A percentile compares a stretch with the other conserved stretches of the same genome.
phyloP scores from a whole-genome alignment of 2,888 invertebrate genomes.

The Drosophila affinis region DNA sequence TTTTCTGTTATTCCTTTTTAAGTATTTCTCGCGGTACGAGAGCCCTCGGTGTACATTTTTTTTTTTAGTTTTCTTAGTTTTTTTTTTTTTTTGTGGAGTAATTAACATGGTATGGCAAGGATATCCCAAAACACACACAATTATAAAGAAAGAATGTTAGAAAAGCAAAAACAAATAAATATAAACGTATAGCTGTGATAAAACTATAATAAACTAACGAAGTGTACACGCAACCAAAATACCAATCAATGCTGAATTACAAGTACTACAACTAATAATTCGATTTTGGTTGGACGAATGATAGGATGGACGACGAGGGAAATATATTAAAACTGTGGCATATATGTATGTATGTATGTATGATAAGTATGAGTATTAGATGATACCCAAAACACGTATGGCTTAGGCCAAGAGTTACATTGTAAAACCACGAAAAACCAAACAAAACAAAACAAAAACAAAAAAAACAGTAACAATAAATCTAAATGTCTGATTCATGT shows the following conservation, averaged over 20 bases:
- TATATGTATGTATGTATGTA: slow-evolving; percentile 36
- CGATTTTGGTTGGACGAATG: slow-evolving; percentile 43
- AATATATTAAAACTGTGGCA: slow-evolving; percentile 15
- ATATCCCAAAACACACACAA: slow-evolving; percentile 22
- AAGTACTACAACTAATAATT: slow-evolving; percentile 37
- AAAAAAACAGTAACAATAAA: slow-evolving; percentile 69
- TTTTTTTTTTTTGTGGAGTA: slow-evolving; percentile 12
- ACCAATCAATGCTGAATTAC: slow-evolving; percentile 60
- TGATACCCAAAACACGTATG: slow-evolving; percentile 50
- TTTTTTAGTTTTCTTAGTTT: background rate
- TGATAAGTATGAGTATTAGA: slow-evolving; percentile 37
- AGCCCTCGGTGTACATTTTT: slow-evolving; percentile 23
- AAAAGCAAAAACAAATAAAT: slow-evolving; percentile 36
- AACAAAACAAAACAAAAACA: slow-evolving; percentile 27
- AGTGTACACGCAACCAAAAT: slow-evolving; percentile 62
- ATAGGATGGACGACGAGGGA: slow-evolving; percentile 10
- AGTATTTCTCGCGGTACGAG: slow-evolving; percentile 9
- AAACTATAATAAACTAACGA: slow-evolving; percentile 68
- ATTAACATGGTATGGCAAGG: background rate
- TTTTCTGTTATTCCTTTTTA: slow-evolving; percentile 28
- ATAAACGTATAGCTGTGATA: slow-evolving; percentile 79
- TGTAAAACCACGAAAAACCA: slow-evolving; percentile 46
- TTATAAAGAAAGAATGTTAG: slow-evolving; percentile 35
- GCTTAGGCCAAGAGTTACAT: slow-evolving; percentile 44
- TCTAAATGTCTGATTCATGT: slow-evolving; percentile 73